Evolutionary conservation across 2,113 vertebrate genomes (phyloP), one percentile per base, ranked within the genome.

Genomic region (Aviceda subcristata): DNA sequence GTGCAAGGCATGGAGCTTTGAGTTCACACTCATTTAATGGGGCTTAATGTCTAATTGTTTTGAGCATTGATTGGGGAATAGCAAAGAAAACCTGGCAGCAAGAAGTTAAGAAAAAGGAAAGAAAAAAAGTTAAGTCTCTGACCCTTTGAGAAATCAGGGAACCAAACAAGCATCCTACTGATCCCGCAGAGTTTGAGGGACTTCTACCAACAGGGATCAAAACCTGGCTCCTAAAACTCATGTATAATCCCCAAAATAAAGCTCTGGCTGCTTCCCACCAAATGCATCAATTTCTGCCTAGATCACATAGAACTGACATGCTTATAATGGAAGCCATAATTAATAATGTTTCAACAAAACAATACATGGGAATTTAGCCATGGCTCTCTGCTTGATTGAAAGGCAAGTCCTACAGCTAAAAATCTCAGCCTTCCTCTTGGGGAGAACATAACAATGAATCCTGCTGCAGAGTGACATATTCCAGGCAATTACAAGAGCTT

Each of bases 401-500:
- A 90, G 50, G 26, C 38, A 95, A 82, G 53, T 94, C 66, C 73
- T 78, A 95, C 86, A 85, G 92, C 86, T 94, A 76, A 81, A 92
- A 75, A 53, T 11, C 83, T 63, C 75, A 92, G 82, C 51, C 50
- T 81, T 84, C 26, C 71, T 88, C 86, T 84, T 26, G 32, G 75
- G 86, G 56, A 93, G 60, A 48, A 7, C 46, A 91, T 56, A 94
- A 96, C 88, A 95, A 95, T 88, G 88, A 91, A 80, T 80, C 80
- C 92, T 20, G 22, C 76, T 86, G 88, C 83, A 57, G 66, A 81
- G 29, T 67, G 84, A 91, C 63, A 92, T 85, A 92, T 87, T 92
- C 80, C 80, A 94, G 95, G 86, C 94, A 94, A 94, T 94, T 95
- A 94, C 88, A 94, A 84, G 86, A 94, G 83, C 83, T 78, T 83